These are phyloP conservation scores for Desmodus rotundus DNA, from an alignment of 2,113 vertebrate species.

Conservation along the genomic window DNA sequence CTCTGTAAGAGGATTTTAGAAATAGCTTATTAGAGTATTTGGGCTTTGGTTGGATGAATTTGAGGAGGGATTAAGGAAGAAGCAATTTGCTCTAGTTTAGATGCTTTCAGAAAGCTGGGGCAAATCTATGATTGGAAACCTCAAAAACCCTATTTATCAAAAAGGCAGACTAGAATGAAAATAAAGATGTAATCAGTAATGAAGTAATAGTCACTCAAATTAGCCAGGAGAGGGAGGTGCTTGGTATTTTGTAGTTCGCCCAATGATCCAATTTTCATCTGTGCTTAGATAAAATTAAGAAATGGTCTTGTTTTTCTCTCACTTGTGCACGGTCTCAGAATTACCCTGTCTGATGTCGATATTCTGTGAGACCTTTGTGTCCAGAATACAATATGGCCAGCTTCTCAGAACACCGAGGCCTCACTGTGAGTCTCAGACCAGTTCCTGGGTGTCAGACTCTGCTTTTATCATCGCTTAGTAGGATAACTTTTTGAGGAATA, in stretches of 20 bases:
- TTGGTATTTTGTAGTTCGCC: neutral
- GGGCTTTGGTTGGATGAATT: neutral
- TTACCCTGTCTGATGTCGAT: neutral
- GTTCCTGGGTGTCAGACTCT: neutral
- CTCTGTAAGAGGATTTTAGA: neutral
- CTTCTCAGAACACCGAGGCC: neutral
- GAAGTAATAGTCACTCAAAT: neutral
- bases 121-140: neutral
- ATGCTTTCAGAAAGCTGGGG: neutral
- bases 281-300: neutral
- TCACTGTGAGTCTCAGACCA: neutral
- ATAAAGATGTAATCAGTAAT: neutral
- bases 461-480: neutral
- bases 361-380: neutral
- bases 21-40: neutral
- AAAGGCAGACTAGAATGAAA: neutral
- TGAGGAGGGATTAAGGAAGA: neutral
- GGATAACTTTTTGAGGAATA: neutral
- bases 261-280: neutral
- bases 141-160: neutral
- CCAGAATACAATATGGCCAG: neutral
- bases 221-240: neutral
- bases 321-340: neutral
- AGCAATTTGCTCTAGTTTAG: neutral
- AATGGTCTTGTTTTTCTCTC: neutral